Evolutionary conservation across 2,113 vertebrate species (phyloP), one percentile per base, ranked within the genome.

Genomic region (Ictidomys tridecemlineatus): DNA sequence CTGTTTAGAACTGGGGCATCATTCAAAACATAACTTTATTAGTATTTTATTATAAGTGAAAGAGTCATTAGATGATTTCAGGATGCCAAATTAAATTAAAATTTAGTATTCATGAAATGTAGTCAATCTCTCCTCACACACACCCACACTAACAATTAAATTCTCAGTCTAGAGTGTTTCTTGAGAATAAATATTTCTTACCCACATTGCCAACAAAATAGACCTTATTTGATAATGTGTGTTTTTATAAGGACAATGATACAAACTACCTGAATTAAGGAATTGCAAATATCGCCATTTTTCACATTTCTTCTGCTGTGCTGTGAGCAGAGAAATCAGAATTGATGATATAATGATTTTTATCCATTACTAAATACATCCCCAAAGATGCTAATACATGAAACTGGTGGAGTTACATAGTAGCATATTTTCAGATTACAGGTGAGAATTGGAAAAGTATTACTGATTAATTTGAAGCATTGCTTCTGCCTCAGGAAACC

Each of bases 211-310:
- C 14, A 76, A 8, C 1, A 94, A 88, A 80, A 13, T 20, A 76
- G 12, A 5, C 77, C 85, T 94, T 72, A 82, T n/a, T 88, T 97
- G 56, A 92, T 78, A 74, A 72, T 89, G 91, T 10, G 42, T 7
- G 2, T 65, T 84, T 93, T 96, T 65, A 17, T 13, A 92, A 16
- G 61, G 0, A 93, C 96, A 92, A n/a, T 94, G 42, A 4, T 3
- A 13, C 56, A 84, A 56, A 13, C 61, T 51, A 48, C 0, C 13
- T 91, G 72, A 91, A 74, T 94, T 94, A 96, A 96, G 51, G 34
- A 69, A 69, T 34, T 69, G 17, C 16, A 11, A 28, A 42, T 69
- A 79, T 2, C 88, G 39, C 4, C 9, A 0, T 32, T 89, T 96
- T 74, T 63, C 37, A 53, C 20, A 4, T 1, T 72, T 89, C 1